Base-by-base conservation (phyloP, 2,888 invertebrate species). In the Thereva nobilitata region DNA sequence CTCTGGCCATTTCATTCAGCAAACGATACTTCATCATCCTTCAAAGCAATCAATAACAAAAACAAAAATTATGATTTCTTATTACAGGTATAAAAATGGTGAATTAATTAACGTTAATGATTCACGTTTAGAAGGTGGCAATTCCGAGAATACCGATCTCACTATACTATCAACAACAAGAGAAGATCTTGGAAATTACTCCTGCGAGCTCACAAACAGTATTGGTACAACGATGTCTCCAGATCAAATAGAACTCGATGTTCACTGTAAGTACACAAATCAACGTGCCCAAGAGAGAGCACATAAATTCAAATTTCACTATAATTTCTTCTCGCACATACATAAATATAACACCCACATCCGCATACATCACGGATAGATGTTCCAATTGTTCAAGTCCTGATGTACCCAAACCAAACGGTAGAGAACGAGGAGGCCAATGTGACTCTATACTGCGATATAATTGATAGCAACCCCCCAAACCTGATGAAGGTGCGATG, bases 141-240 rank as follows among this genome's bases (percentile, higher is more conserved):
- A 86, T 54, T 84, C 87, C 0, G 88, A 89, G 70, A 88, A 91
- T 76, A 90, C 91, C 5, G 87, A 90, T 0, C 84, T 96, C 53
- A 86, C 89, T 68, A 91, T 96, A 72, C 86, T 86, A 74, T 88
- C 91, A 73, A 87, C 93, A 0, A 85, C 86, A 2, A 86, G 92
- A 7, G 84, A 84, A 1, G 95, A 96, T 79, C 88, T 90, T 80
- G 96, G 95, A 59, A 87, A 89, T 74, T 97, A 96, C 80, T 87
- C 88, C 37, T 96, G 95, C 76, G 83, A 87, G 69, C 85, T 95
- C 54, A 85, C 87, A 71, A 97, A 97, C 78, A 85, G 85, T 38
- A 90, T 94, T 38, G 94, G 93, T 4, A 85, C 87, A 55, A 88
- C 89, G 7, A 85, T 86, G 71, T 91, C 93, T 7, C 86, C 88